Conservation (phyloP, 2,113 vertebrate species). For the Lipotes vexillifer region DNA sequence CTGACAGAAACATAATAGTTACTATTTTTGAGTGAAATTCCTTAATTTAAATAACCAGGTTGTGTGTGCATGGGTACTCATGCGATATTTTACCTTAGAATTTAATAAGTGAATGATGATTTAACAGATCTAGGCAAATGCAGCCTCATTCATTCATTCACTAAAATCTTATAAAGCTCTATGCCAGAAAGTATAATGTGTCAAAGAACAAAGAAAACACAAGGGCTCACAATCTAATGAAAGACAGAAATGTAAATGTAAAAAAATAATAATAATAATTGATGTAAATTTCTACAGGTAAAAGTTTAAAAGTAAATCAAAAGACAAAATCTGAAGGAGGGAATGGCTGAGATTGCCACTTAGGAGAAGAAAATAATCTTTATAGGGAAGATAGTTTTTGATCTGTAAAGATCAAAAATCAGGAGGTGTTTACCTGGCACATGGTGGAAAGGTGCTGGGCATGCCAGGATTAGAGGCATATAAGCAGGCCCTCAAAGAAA, state of each 20-base stretch:
- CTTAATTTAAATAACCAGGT: not conserved
- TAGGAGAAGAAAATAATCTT: not conserved
- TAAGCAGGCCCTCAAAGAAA: accelerated
- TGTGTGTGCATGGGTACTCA: accelerated
- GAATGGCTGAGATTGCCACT: not conserved
- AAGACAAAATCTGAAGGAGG: not conserved
- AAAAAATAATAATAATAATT: not conserved
- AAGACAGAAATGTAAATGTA: not conserved
- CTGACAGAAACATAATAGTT: not conserved
- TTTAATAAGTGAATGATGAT: not conserved
- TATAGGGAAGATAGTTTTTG: accelerated
- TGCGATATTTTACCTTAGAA: not conserved
- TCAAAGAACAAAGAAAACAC: not conserved
- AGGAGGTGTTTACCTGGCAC: accelerated
- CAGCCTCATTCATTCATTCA: not conserved
- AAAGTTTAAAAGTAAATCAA: not conserved
- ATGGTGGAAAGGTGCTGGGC: accelerated
- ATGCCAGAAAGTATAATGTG: not conserved
- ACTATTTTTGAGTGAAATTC: not conserved
- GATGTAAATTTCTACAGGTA: not conserved
- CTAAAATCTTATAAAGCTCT: not conserved
- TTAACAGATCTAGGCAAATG: not conserved
- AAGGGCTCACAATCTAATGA: not conserved
- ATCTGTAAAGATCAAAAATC: accelerated
- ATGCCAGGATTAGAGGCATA: accelerated